A percentile compares a stretch with the other conserved stretches of the same genome.
phyloP scores from a whole-genome alignment of 2,797 vertebrate genomes.

The Poecilia velifera region DNA sequence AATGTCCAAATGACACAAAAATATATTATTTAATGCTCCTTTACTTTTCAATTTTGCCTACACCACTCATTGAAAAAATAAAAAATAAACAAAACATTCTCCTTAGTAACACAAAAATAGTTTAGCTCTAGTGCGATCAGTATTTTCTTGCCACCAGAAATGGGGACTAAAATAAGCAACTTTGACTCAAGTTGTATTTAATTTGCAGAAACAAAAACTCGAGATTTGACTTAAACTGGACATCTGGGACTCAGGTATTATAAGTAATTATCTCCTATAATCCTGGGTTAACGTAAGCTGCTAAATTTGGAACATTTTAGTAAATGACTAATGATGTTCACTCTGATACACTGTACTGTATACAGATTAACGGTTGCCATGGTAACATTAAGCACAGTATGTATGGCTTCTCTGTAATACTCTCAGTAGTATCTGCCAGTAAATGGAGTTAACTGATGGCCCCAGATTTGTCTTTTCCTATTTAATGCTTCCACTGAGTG shows the following conservation, averaged over 20 bases:
- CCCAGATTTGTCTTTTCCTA: background rate
- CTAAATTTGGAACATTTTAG: background rate
- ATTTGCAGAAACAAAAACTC: background rate
- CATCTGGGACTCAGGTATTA: background rate
- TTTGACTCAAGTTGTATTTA: background rate
- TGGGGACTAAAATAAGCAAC: background rate
- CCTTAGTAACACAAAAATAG: background rate
- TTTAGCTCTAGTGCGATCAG: background rate
- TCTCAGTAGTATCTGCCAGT: background rate
- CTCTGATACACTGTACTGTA: background rate
- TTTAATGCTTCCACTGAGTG: background rate
- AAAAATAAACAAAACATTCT: background rate
- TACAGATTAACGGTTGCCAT: background rate
- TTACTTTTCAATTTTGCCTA: constrained; percentile 3
- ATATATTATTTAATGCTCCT: constrained; percentile 10
- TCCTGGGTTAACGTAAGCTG: background rate
- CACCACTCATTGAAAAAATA: background rate
- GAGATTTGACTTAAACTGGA: background rate
- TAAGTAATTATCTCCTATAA: background rate
- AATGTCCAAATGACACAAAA: constrained; percentile 12
- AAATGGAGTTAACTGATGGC: background rate
- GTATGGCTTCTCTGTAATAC: background rate
- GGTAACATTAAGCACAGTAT: background rate
- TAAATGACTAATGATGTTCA: background rate
- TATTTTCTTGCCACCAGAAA: background rate